Percentiles rank a stretch among this genome's conserved stretches.
These are phyloP conservation scores for Antheraea mylitta DNA, from an alignment of 1,140 invertebrate genomes.

Conservation along the genomic window DNA sequence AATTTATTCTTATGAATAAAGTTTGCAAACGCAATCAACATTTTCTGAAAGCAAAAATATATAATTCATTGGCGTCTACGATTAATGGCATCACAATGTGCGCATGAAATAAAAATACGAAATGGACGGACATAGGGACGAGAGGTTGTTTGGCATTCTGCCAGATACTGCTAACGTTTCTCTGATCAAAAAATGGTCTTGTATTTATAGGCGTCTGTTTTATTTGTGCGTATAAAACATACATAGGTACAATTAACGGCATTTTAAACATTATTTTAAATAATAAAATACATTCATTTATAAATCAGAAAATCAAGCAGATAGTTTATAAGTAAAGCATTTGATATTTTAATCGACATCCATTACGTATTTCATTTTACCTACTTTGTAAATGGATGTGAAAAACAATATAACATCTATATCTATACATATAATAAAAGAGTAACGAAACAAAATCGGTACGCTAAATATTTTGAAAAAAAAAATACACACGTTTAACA, in stretches of 20 bases:
- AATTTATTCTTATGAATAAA: too few relatives aligned
- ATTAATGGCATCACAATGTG: slow-evolving; percentile 46
- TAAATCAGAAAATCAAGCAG: too few relatives aligned
- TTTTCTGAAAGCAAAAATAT: slow-evolving; percentile 21
- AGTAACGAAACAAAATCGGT: too few relatives aligned
- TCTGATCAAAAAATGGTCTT: slow-evolving; percentile 33
- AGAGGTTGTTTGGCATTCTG: slow-evolving; percentile 38
- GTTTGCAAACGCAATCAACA: not conserved
- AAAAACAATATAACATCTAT: too few relatives aligned
- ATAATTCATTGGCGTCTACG: slow-evolving; percentile 31
- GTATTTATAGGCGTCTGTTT: slow-evolving; percentile 21
- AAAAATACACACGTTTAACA: too few relatives aligned
- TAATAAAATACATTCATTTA: not conserved
- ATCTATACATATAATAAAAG: too few relatives aligned
- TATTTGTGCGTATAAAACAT: slow-evolving; percentile 8
- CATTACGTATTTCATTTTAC: too few relatives aligned
- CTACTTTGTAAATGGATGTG: too few relatives aligned
- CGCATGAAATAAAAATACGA: slow-evolving; percentile 49
- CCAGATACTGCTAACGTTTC: slow-evolving; percentile 49
- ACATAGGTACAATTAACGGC: not conserved
- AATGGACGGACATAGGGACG: slow-evolving; percentile 28
- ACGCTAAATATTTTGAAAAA: too few relatives aligned
- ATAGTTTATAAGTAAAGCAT: too few relatives aligned
- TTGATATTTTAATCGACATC: too few relatives aligned
- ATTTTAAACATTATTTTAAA: not conserved